Percentiles rank a stretch among this genome's conserved stretches.
phyloP scores from a whole-genome alignment of 2,888 invertebrate genomes.

The Tachina fera region DNA sequence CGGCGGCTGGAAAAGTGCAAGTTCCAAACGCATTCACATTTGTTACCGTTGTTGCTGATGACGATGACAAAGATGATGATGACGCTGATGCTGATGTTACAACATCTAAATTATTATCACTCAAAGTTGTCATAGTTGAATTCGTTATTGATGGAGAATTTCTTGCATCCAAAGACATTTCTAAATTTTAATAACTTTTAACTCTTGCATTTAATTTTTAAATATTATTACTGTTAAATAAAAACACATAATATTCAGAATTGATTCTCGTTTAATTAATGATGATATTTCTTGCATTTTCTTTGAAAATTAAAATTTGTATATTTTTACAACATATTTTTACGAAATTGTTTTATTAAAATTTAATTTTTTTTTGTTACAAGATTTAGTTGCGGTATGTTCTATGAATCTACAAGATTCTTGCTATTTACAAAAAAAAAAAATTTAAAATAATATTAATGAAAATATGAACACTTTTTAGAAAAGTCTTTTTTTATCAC shows the following conservation, averaged over 20 bases:
- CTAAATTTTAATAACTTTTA: slow-evolving; percentile 32
- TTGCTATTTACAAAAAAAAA: not conserved
- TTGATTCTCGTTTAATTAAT: slow-evolving; percentile 39
- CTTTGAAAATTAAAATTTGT: no score
- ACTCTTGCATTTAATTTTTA: not conserved
- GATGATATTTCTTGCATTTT: slow-evolving; percentile 28
- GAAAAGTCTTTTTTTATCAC: slow-evolving; percentile 16
- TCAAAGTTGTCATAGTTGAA: slow-evolving; percentile 72
- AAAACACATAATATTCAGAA: not conserved
- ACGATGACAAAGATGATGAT: slow-evolving; percentile 35
- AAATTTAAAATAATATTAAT: not conserved
- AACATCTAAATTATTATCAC: slow-evolving; percentile 62
- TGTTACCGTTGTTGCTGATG: slow-evolving; percentile 52
- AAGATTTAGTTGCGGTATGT: not conserved
- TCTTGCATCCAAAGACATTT: slow-evolving; percentile 77
- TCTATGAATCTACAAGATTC: no score
- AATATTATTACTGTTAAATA: slow-evolving; percentile 56
- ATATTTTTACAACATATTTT: no score
- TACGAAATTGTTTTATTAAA: not conserved
- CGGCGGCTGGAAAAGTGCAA: slow-evolving; percentile 72
- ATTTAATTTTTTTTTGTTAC: not conserved
- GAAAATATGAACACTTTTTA: not conserved
- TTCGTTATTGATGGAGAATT: slow-evolving; percentile 71
- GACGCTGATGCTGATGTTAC: slow-evolving; percentile 48
- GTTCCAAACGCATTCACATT: slow-evolving; percentile 64